Percentiles rank a stretch among this genome's conserved stretches.
These are phyloP conservation scores for Meriones unguiculatus DNA, from an alignment of 2,113 vertebrate species.

Conservation along the genomic window DNA sequence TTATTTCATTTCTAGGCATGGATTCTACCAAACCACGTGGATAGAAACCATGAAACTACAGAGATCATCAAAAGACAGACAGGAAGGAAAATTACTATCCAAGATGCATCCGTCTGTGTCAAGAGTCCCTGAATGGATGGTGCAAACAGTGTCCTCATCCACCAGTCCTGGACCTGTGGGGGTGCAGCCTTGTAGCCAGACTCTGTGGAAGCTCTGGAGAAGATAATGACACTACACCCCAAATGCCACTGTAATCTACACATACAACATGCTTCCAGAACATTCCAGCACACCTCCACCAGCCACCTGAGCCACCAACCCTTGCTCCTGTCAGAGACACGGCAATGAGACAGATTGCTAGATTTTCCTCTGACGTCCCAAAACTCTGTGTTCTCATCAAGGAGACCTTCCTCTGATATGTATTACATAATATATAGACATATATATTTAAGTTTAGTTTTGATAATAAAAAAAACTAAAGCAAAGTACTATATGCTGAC, in stretches of 20 bases:
- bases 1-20: not conserved
- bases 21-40: not conserved
- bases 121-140: not conserved
- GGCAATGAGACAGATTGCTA: not conserved
- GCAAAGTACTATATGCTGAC: not conserved
- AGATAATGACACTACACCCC: not conserved
- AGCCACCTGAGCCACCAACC: not conserved
- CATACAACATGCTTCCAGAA: not conserved
- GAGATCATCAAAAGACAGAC: not conserved
- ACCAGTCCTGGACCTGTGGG: accelerated
- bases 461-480: conserved; percentile 18
- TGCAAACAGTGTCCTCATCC: accelerated
- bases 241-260: not conserved
- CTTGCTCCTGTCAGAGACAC: not conserved
- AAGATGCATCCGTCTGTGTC: not conserved
- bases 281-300: not conserved
- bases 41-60: not conserved
- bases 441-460: not conserved
- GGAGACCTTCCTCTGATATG: not conserved
- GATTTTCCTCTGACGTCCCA: not conserved
- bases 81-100: not conserved
- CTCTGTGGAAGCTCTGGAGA: not conserved
- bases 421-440: not conserved
- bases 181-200: not conserved
- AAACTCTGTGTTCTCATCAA: not conserved